Conservation (phyloP, 2,797 vertebrate genomes). For the Corythornis leucogaster region DNA sequence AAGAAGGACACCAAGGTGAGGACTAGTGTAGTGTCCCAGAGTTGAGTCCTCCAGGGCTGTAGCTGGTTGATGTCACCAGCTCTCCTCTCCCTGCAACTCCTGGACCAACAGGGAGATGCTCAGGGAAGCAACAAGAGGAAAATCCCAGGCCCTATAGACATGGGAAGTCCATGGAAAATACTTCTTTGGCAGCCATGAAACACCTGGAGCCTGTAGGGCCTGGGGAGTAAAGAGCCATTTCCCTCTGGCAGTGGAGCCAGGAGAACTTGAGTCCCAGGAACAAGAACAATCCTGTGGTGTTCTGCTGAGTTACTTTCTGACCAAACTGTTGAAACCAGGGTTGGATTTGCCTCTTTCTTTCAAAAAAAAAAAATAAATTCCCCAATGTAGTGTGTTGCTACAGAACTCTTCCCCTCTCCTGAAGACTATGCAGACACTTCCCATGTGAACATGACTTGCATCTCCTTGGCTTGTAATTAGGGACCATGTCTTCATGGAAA, state of each 20-base stretch:
- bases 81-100: background rate
- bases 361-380: background rate
- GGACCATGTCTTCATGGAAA: background rate
- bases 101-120: background rate
- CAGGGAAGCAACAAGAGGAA: background rate
- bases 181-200: background rate
- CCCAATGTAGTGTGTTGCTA: background rate
- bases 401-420: background rate
- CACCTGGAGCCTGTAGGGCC: background rate
- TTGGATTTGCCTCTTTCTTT: background rate
- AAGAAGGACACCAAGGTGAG: slow-evolving; percentile 84
- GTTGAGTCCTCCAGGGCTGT: background rate
- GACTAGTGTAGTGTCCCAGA: background rate
- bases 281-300: fast-evolving
- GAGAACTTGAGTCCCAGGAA: background rate
- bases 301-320: background rate
- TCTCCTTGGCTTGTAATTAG: background rate
- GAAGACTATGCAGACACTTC: background rate
- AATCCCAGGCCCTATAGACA: background rate
- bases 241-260: background rate
- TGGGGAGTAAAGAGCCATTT: background rate
- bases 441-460: background rate
- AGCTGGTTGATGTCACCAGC: background rate
- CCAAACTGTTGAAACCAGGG: background rate
- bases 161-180: background rate